A percentile compares a stretch with the other conserved stretches of the same genome.
phyloP scores from a whole-genome alignment of 2,888 invertebrate genomes.

The Mesorhabditis sp. region DNA sequence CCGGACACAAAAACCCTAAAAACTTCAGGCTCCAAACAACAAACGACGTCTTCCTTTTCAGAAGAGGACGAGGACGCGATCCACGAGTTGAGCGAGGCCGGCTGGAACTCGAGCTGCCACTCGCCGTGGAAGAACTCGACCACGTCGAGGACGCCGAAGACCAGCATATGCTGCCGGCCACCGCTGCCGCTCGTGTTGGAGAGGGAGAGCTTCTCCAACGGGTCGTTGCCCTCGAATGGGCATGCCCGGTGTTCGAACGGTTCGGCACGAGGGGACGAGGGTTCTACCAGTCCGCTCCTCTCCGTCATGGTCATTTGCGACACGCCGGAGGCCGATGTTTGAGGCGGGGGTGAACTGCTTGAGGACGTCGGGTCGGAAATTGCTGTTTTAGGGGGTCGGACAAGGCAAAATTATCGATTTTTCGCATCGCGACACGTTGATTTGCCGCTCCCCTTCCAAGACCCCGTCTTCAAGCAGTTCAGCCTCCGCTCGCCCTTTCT shows the following conservation, averaged over 20 bases:
- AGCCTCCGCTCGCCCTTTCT: too few species aligned
- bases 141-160: background rate
- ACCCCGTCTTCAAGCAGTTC: too few species aligned
- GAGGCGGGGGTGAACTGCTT: background rate
- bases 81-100: conserved; percentile 19
- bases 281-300: background rate
- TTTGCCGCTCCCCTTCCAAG: too few species aligned
- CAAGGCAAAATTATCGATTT: too few species aligned
- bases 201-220: background rate
- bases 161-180: background rate
- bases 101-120: conserved; percentile 18
- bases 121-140: conserved; percentile 2
- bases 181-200: background rate
- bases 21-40: too few species aligned
- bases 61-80: conserved; percentile 22
- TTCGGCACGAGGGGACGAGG: too few species aligned
- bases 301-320: conserved; percentile 22
- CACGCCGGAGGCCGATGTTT: conserved; percentile 22
- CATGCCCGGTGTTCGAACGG: background rate
- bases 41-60: too few species aligned
- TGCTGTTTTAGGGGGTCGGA: too few species aligned
- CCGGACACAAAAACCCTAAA: too few species aligned
- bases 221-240: background rate
- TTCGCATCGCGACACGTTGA: too few species aligned
- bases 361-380: too few species aligned